These are phyloP conservation scores for Lacerta bilineata DNA, from an alignment of 2,797 vertebrate species.

Conservation along the genomic window DNA sequence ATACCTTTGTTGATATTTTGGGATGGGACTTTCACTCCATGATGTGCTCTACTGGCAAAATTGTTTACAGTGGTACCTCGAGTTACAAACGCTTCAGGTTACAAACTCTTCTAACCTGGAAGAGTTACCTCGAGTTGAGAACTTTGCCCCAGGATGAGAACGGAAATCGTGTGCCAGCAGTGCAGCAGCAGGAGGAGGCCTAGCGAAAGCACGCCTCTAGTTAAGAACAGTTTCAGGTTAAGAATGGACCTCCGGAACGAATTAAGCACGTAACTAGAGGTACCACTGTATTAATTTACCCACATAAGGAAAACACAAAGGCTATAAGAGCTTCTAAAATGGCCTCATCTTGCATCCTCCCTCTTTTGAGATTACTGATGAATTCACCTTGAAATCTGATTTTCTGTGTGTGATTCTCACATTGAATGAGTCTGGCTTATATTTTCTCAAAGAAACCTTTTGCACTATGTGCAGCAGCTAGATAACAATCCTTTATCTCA, in stretches of 20 bases:
- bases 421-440: not conserved
- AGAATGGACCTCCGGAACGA: no score
- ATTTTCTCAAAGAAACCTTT: slow-evolving; percentile 19
- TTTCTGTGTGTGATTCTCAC: not conserved
- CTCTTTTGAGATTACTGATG: slow-evolving; percentile 12
- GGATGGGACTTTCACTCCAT: not conserved
- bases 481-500: not conserved
- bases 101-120: no score
- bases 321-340: slow-evolving; percentile 27
- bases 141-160: no score
- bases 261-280: no score
- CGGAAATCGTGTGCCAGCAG: no score
- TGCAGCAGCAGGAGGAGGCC: no score
- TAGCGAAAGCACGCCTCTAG: no score
- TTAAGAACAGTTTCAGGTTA: no score
- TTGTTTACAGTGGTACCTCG: not conserved
- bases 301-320: not conserved
- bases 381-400: not conserved
- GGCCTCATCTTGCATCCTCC: not conserved
- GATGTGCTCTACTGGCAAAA: not conserved
- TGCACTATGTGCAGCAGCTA: not conserved
- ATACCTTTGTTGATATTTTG: not conserved
- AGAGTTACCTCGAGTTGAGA: no score
- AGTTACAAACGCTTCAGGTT: no score
- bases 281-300: slow-evolving; percentile 8